Evolutionary conservation across 2,113 vertebrate genomes (phyloP).

Genomic region (Peromyscus polionotus): DNA sequence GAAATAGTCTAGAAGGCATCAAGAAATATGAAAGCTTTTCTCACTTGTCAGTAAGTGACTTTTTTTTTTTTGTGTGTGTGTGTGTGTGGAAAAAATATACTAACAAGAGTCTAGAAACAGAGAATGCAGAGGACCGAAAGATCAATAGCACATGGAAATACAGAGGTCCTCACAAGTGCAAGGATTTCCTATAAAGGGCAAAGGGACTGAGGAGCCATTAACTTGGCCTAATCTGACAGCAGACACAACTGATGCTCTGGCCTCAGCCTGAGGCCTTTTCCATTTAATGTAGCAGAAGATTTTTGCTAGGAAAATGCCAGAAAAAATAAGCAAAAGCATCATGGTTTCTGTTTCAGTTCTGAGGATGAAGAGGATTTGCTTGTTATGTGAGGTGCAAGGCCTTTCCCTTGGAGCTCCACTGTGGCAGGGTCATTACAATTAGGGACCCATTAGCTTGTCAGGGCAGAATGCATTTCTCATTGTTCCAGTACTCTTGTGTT

Average conservation of each 20-base stretch:
- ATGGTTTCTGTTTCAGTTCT: neutral
- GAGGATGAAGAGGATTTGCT: neutral
- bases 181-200: slow-evolving; percentile 20
- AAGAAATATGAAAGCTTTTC: slow-evolving; percentile 30
- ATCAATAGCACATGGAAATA: neutral
- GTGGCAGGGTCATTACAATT: slow-evolving; percentile 1
- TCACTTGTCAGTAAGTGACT: neutral
- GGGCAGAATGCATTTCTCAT: slow-evolving; percentile 4
- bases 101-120: neutral
- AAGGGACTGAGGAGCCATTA: neutral
- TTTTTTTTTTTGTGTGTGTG: neutral
- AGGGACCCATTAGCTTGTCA: neutral
- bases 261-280: slow-evolving; percentile 13
- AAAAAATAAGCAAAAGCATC: neutral
- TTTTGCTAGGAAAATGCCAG: neutral
- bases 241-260: slow-evolving; percentile 21
- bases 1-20: slow-evolving; percentile 37
- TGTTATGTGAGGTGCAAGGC: neutral
- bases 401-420: neutral
- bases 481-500: slow-evolving; percentile 11
- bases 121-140: neutral
- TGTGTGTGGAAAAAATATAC: neutral
- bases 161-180: neutral
- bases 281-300: neutral
- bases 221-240: neutral